phyloP scores from a whole-genome alignment of 2,797 vertebrate species.

The Meda fulgida region DNA sequence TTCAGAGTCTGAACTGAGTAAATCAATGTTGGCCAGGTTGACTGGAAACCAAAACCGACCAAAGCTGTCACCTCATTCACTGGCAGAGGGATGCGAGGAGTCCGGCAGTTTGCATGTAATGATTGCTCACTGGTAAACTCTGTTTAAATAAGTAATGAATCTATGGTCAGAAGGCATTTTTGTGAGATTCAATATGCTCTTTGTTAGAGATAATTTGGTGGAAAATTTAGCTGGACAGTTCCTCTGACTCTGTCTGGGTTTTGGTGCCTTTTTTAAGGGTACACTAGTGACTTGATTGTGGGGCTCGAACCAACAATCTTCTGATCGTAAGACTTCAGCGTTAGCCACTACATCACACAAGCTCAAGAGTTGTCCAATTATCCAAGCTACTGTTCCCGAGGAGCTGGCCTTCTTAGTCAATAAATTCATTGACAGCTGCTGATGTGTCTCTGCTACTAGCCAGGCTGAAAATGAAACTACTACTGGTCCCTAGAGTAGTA shows the following conservation, averaged over 20 bases:
- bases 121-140: slow-evolving; percentile 29
- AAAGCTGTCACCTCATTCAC: slow-evolving; percentile 5
- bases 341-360: neutral
- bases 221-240: neutral
- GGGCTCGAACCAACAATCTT: neutral
- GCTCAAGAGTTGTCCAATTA: neutral
- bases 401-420: slow-evolving; percentile 50
- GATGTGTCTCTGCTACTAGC: neutral
- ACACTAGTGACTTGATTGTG: neutral
- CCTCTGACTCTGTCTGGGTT: neutral
- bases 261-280: neutral
- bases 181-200: neutral
- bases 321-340: neutral
- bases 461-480: slow-evolving; percentile 31
- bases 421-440: slow-evolving; percentile 51
- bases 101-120: slow-evolving; percentile 10
- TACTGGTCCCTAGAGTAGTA: neutral
- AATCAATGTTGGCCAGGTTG: slow-evolving; percentile 22
- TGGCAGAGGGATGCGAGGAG: slow-evolving; percentile 11
- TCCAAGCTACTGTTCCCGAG: neutral
- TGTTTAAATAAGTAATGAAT: slow-evolving; percentile 28
- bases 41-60: slow-evolving; percentile 35
- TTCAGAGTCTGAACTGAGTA: slow-evolving; percentile 8
- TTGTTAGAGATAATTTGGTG: neutral
- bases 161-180: slow-evolving; percentile 14